Conservation (phyloP, 2,797 vertebrate species). For the Sebastes iracundus region DNA sequence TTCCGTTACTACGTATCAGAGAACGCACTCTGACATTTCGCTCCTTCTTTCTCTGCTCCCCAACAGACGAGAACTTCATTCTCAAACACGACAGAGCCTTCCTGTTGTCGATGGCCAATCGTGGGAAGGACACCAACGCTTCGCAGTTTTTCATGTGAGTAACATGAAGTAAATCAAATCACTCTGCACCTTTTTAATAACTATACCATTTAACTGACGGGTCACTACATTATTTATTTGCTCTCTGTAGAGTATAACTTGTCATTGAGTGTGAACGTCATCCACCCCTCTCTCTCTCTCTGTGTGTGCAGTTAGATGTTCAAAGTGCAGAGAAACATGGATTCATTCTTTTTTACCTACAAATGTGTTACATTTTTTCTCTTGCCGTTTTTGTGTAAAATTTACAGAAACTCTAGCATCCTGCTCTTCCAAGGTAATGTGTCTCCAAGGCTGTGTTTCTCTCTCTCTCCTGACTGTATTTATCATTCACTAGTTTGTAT, state of each 20-base stretch:
- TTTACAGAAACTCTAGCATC: conserved; percentile 99
- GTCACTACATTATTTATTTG: conserved; percentile 5
- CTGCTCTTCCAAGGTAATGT: conserved; percentile 99
- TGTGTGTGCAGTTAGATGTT: conserved; percentile 79
- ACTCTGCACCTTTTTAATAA: not conserved
- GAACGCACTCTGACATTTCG: conserved; percentile 23
- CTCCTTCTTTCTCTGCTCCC: conserved; percentile 77
- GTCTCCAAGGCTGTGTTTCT: conserved; percentile 97
- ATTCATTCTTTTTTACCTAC: conserved; percentile 91
- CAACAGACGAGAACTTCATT: conserved; percentile 99
- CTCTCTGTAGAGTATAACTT: conserved; percentile 50
- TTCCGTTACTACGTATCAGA: not conserved
- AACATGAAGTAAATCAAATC: conserved; percentile 28
- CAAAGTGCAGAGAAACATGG: conserved; percentile 87
- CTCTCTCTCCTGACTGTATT: conserved; percentile 89
- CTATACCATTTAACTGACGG: conserved; percentile 12
- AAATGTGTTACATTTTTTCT: conserved; percentile 99
- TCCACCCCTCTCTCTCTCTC: conserved; percentile 49
- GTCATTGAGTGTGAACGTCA: conserved; percentile 66
- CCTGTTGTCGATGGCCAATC: conserved; percentile 99
- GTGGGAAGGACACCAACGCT: conserved; percentile 98
- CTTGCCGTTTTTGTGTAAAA: conserved; percentile 99
- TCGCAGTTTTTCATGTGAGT: conserved; percentile 99
- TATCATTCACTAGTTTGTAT: conserved; percentile 77
- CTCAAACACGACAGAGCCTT: conserved; percentile 99